Base-by-base conservation (phyloP, 2,113 vertebrate species). In the Anthoscopus minutus region DNA sequence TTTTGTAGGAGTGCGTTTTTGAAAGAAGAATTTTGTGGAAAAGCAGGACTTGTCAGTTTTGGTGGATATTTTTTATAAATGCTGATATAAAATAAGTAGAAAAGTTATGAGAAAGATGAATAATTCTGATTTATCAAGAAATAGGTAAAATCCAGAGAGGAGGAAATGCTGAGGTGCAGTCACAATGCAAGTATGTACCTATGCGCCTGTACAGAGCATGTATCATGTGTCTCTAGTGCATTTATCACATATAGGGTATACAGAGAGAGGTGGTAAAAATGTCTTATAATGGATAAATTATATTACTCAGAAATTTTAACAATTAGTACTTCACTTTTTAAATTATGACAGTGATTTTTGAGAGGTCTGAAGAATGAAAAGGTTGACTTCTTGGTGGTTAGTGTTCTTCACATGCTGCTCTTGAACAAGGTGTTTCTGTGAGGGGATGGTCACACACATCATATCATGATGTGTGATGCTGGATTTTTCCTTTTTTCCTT, bases 401-500 rank as follows among this genome's bases (percentile, higher is more conserved):
- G 3, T 18, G 61, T 9, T 20, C 15, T 54, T 79, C n/a, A 10
- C 6, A 4, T 1, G 4, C 21, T 0, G 0, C 1, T 7, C 24
- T 40, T 2, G 24, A 70, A 18, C 1, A 3, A 58, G 28, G 35
- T 58, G 13, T 30, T 51, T 42, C 42, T 51, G n/a, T 12, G 25
- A 37, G 38, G 62, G 38, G 13, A 66, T 35, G 9, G 13, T 45
- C 3, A 1, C 10, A 27, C 0, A 3, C 21, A 7, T 16, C 0
- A 0, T 28, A 38, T 17, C 2, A 1, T 4, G 2, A 17, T 9
- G 28, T 35, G 11, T 0, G 3, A 2, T 2, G 2, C n/a, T 44
- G 15, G 9, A 5, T 27, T 70, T 69, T 13, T 4, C 16, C 30
- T 6, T 11, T 72, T n/a, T 57, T 25, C 38, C 12, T 37, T 15